A percentile compares a stretch with the other conserved stretches of the same genome.
Conservation (phyloP, 1,140 invertebrate species). For the Anagrus nilaparvatae region DNA sequence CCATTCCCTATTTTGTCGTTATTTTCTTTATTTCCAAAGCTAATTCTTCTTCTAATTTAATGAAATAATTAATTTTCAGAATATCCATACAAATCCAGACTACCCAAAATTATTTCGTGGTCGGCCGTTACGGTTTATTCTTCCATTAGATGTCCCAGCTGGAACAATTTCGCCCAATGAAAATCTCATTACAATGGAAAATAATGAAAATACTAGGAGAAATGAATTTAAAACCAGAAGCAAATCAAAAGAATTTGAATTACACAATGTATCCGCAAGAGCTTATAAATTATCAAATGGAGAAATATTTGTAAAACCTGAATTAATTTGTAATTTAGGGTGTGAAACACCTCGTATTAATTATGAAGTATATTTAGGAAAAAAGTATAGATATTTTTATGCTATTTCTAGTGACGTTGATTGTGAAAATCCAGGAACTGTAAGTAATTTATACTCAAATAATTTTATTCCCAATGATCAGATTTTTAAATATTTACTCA, state of each 20-base stretch:
- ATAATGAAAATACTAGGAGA: slow-evolving; percentile 5
- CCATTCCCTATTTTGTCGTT: too few species aligned
- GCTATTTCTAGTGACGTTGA: slow-evolving; percentile 82
- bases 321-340: slow-evolving; percentile 61
- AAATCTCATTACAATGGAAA: slow-evolving; percentile 42
- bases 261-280: slow-evolving; percentile 38
- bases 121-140: slow-evolving; percentile 59
- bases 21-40: too few species aligned
- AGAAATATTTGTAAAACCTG: slow-evolving; percentile 49
- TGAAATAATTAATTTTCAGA: slow-evolving; percentile 37
- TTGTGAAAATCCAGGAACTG: slow-evolving; percentile 65
- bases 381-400: slow-evolving; percentile 75
- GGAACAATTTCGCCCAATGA: slow-evolving; percentile 18
- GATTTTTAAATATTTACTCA: not conserved
- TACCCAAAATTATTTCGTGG: slow-evolving; percentile 71
- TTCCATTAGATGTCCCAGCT: slow-evolving; percentile 44
- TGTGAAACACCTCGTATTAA: slow-evolving; percentile 78
- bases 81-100: slow-evolving; percentile 66
- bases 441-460: slow-evolving; percentile 33
- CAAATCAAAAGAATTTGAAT: slow-evolving; percentile 15
- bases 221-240: not conserved
- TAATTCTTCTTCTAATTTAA: too few species aligned
- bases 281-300: slow-evolving; percentile 42
- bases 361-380: slow-evolving; percentile 57
- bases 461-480: not conserved